Evolutionary conservation across 1,140 invertebrate genomes (phyloP), one percentile per base, ranked within the genome.

Genomic region (Drosophila miranda): DNA sequence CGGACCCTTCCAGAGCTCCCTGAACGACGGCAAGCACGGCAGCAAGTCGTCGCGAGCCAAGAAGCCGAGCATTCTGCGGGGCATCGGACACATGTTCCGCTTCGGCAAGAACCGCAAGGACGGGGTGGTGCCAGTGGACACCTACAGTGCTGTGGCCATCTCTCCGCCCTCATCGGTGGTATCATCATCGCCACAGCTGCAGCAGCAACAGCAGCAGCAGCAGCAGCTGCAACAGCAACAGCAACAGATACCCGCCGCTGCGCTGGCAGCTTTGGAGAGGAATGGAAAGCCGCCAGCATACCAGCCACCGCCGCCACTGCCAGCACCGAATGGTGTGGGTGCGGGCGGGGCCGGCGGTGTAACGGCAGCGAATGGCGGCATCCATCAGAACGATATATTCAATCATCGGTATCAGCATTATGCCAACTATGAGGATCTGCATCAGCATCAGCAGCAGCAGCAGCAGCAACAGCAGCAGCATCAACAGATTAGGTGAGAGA

Each of bases 371-470:
- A 73, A 71, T n/a, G 87, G 81, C 45, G 90, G 90, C 23, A 91
- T 91, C 30, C 84, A 91, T 48, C 87, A 90, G 56, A 90, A 91
- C 50, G 91, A 91, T 66, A 89, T 89, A 55, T 92, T 92, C 66
- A 91, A 89, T 75, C 90, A 89, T 90, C 91, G 90, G 57, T 92
- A 95, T 86, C 95, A 95, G 57, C 95, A 96, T 87, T 96, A 96
- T 81, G 95, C 95, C 38, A 97, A 97, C 89, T 96, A 96, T 81
- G 95, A 96, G 90, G 95, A 97, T 91, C 94, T 96, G 84, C 95
- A 96, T 55, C 83, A 89, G 89, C 95, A 95, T 73, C 95, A 55
- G 6, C 52, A 55, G 5, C 53, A 69, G 30, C 53, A 69, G 30
- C 60, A 66, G 4, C 66, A 69, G 19, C 56, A 66, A 9, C 66